Base-by-base conservation (phyloP, 2,113 vertebrate species). In the Thinocorus orbignyianus region DNA sequence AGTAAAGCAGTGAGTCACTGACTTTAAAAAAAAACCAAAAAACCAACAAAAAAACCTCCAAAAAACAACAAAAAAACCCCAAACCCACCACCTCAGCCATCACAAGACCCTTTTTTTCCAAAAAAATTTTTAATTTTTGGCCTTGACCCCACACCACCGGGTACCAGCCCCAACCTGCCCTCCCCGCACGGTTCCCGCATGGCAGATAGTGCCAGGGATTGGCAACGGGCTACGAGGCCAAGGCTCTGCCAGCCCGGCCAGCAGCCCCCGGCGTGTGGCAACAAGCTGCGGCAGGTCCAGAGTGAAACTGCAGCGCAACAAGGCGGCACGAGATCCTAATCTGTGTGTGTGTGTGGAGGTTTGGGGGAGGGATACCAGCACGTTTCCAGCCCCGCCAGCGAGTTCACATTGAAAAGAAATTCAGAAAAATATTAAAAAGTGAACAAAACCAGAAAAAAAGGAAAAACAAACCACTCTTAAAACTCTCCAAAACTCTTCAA, bases 291-390 rank as follows among this genome's bases (percentile, higher is more conserved):
- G 83, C 90, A 93, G 95, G 96, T 16, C 64, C 92, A 74, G 97
- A 97, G 95, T 92, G 97, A 97, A 98, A 97, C 95, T 96, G 96
- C 93, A 78, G 92, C 74, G 78, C 77, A 70, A 92, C 88, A 86
- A 76, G 62, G 93, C n/a, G 92, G 91, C 92, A 3, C 71, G 46
- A 48, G 95, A 92, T 95, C 81, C 92, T 79, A 94, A 95, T 96
- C n/a, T n/a, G n/a, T n/a, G n/a, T n/a, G n/a, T n/a, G n/a, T n/a
- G n/a, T n/a, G n/a, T n/a, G n/a, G n/a, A n/a, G n/a, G n/a, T n/a
- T n/a, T n/a, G n/a, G n/a, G n/a, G n/a, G n/a, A n/a, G n/a, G n/a
- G n/a, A n/a, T n/a, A n/a, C 88, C 39, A 23, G 81, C 72, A 39
- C 61, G n/a, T n/a, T n/a, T n/a, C n/a, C n/a, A n/a, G n/a, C n/a